A percentile compares a stretch with the other conserved stretches of the same genome.
phyloP scores from a whole-genome alignment of 2,888 invertebrate species.

The Cotesia congregata region DNA sequence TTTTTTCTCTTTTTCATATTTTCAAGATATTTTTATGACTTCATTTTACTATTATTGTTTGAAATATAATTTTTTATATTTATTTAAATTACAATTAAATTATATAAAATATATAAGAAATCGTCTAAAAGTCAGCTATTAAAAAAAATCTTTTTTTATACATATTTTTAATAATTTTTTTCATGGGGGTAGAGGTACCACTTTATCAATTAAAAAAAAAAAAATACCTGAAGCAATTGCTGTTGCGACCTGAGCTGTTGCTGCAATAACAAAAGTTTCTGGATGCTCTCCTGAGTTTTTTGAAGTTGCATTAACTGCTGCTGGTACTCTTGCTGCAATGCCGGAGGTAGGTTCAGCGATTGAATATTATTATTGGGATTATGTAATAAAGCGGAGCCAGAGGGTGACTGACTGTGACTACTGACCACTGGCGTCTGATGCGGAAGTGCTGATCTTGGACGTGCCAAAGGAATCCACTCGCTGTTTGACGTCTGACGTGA shows the following conservation, averaged over 20 bases:
- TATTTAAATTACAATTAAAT: too few relatives aligned
- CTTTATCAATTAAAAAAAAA: background rate
- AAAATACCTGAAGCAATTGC: constrained; percentile 62
- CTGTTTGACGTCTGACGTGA: constrained; percentile 66
- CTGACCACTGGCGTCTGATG: constrained; percentile 37
- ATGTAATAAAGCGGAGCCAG: constrained; percentile 11
- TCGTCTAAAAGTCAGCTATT: too few relatives aligned
- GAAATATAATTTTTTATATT: too few relatives aligned
- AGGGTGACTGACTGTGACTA: constrained; percentile 34
- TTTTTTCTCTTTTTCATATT: too few relatives aligned
- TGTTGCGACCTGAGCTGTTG: constrained; percentile 65
- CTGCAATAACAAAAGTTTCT: constrained; percentile 62
- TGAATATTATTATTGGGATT: constrained; percentile 36
- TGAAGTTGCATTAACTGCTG: constrained; percentile 66
- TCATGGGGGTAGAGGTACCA: background rate
- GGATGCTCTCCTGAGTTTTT: constrained; percentile 67
- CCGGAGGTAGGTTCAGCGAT: constrained; percentile 59
- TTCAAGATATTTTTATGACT: too few relatives aligned
- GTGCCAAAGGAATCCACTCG: constrained; percentile 68
- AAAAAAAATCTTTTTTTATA: background rate
- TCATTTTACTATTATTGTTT: too few relatives aligned
- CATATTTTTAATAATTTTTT: constrained; percentile 18
- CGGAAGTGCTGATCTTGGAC: constrained; percentile 54
- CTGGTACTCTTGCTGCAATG: constrained; percentile 66
- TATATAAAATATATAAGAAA: too few relatives aligned